Percentiles rank a stretch among this genome's conserved stretches.
phyloP scores from a whole-genome alignment of 2,113 vertebrate genomes.

The Herpailurus yagouaroundi region DNA sequence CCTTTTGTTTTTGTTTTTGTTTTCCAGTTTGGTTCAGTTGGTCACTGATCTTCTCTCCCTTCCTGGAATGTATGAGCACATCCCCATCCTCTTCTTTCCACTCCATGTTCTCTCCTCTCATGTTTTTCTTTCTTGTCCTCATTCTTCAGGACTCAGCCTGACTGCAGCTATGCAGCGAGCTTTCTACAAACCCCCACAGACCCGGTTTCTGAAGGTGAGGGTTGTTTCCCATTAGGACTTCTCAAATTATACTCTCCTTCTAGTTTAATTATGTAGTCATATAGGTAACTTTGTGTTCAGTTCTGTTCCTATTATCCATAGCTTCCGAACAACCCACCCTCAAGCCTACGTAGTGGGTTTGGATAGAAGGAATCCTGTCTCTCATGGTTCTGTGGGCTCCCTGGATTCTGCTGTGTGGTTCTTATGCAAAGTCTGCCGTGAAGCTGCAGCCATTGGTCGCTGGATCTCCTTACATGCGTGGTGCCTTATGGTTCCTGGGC shows the following conservation, averaged over 20 bases:
- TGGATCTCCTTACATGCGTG: background rate
- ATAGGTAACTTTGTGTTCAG: background rate
- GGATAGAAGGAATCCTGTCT: background rate
- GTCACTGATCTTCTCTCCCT: background rate
- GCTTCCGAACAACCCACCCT: background rate
- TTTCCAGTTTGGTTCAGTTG: background rate
- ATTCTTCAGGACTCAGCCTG: background rate
- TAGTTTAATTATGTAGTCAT: background rate
- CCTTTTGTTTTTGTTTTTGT: background rate
- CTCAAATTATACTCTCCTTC: background rate
- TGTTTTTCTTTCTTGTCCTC: background rate
- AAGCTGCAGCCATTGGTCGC: background rate
- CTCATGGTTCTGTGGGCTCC: background rate
- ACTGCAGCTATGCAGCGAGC: background rate
- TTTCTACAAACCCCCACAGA: background rate
- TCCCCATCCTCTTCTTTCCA: background rate
- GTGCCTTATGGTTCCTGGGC: background rate
- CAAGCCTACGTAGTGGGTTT: background rate
- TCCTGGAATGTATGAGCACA: background rate
- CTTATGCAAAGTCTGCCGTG: background rate
- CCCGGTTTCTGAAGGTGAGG: background rate
- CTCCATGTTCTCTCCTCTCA: background rate
- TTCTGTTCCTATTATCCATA: background rate
- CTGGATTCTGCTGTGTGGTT: background rate
- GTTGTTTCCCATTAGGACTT: background rate